phyloP scores from a whole-genome alignment of 2,888 invertebrate genomes.

The Diaprepes abbreviatus region DNA sequence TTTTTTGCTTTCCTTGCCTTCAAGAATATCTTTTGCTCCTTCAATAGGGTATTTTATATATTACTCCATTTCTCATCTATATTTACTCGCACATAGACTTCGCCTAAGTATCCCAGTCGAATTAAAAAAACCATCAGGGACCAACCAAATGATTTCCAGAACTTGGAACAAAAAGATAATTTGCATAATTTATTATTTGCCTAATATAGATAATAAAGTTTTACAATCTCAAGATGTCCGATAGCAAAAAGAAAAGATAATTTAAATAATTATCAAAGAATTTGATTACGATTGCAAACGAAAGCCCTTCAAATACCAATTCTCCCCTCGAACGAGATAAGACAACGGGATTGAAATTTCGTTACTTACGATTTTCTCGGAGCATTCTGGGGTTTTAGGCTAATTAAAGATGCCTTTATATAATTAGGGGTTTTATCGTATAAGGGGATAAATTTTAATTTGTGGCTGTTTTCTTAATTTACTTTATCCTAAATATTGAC shows the following conservation, averaged over 20 bases:
- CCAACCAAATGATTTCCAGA: too few relatives aligned
- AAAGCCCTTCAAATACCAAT: conserved; percentile 21
- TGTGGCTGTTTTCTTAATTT: conserved; percentile 5
- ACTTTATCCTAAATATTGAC: conserved; percentile 8
- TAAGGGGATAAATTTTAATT: conserved; percentile 34
- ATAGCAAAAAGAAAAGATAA: conserved; percentile 2
- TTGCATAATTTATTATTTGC: not conserved
- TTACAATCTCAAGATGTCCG: conserved; percentile 1
- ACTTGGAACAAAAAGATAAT: too few relatives aligned
- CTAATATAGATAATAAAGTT: conserved; percentile 7
- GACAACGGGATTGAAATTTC: conserved; percentile 30
- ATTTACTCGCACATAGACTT: too few relatives aligned
- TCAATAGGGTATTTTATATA: too few relatives aligned
- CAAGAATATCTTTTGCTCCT: too few relatives aligned
- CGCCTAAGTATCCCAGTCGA: too few relatives aligned
- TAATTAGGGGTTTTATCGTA: conserved; percentile 32
- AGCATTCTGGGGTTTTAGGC: conserved; percentile 29
- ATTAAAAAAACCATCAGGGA: too few relatives aligned
- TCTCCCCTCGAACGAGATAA: conserved; percentile 21
- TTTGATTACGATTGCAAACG: conserved; percentile 13
- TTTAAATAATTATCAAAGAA: conserved; percentile 16
- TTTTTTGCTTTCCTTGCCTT: too few relatives aligned
- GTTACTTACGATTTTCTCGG: conserved; percentile 25
- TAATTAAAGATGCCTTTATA: conserved; percentile 39
- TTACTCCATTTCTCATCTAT: too few relatives aligned